These are phyloP conservation scores for Lemur catta DNA, from an alignment of 2,797 vertebrate genomes.

Conservation along the genomic window DNA sequence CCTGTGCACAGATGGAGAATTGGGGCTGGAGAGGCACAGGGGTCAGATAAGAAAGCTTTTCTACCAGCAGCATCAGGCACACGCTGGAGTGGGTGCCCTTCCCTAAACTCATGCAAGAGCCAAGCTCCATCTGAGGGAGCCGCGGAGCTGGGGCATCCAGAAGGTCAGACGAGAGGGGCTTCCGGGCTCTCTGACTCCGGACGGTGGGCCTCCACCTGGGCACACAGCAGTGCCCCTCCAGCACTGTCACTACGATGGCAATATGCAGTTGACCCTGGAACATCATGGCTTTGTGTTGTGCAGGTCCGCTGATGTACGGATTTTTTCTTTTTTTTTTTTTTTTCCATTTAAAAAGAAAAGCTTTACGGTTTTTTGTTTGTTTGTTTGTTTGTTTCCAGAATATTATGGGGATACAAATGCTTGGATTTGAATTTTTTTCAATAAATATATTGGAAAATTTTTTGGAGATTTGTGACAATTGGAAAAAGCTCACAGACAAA, in stretches of 20 bases:
- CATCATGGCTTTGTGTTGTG: neutral
- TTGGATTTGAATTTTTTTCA: neutral
- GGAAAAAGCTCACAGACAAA: neutral
- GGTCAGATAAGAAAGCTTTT: neutral
- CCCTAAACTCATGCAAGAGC: neutral
- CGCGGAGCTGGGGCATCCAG: neutral
- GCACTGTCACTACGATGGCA: neutral
- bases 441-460: neutral
- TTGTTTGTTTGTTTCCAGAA: too few species aligned
- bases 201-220: neutral
- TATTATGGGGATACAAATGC: too few species aligned
- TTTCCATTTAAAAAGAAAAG: too few species aligned
- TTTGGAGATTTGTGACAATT: neutral
- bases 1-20: neutral
- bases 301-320: neutral
- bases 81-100: neutral
- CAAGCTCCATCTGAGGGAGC: neutral
- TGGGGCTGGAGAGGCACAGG: neutral
- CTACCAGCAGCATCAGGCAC: neutral
- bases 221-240: neutral
- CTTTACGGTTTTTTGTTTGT: too few species aligned
- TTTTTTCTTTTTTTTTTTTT: neutral
- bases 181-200: neutral
- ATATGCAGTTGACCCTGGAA: neutral
- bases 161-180: rapidly evolving